Conservation (phyloP, 2,797 vertebrate species). For the Betta splendens region DNA sequence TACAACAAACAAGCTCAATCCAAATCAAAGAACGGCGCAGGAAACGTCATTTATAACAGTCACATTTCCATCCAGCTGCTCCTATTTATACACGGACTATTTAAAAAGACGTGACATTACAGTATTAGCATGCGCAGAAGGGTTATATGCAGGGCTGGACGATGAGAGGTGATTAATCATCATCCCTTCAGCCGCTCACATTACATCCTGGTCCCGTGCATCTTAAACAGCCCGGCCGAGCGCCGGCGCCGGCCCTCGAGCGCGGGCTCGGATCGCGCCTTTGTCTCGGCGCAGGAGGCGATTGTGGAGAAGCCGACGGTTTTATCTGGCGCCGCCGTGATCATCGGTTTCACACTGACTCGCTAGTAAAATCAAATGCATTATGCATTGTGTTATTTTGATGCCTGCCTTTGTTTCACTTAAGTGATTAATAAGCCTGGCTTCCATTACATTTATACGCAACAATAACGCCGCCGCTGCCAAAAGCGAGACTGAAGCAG, state of each 20-base stretch:
- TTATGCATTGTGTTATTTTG: slow-evolving; percentile 32
- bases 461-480: slow-evolving; percentile 25
- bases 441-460: slow-evolving; percentile 46
- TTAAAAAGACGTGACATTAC: slow-evolving; percentile 16
- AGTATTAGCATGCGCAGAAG: neutral
- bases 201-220: slow-evolving; percentile 32
- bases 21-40: neutral
- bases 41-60: too few species aligned
- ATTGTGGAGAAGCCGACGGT: slow-evolving; percentile 14
- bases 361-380: slow-evolving; percentile 29
- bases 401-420: slow-evolving; percentile 54
- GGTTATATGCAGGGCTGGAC: slow-evolving; percentile 6
- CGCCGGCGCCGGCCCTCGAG: too few species aligned
- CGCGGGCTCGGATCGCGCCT: too few species aligned
- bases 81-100: slow-evolving; percentile 12
- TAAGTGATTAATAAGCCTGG: slow-evolving; percentile 46
- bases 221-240: slow-evolving; percentile 39
- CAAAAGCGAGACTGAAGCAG: slow-evolving; percentile 42
- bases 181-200: slow-evolving; percentile 13
- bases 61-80: too few species aligned
- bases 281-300: neutral
- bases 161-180: slow-evolving; percentile 29
- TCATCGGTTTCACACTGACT: slow-evolving; percentile 1
- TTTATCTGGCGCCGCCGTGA: slow-evolving; percentile 14
- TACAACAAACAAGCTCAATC: slow-evolving; percentile 2